These are phyloP conservation scores for Cryptus armator DNA, from an alignment of 2,888 invertebrate species.

Conservation along the genomic window DNA sequence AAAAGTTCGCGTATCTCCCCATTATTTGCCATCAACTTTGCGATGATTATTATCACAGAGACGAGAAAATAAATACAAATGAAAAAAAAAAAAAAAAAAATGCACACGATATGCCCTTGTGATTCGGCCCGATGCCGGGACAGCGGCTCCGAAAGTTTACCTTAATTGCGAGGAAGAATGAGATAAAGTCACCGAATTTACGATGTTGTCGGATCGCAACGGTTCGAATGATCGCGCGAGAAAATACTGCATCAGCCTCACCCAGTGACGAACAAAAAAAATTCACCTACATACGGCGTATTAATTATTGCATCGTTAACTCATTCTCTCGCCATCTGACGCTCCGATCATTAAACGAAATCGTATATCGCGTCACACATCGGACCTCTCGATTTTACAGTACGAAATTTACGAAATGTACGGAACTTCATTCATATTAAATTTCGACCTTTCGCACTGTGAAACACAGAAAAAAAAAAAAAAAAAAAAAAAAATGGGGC, in stretches of 20 bases:
- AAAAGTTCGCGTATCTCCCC: background rate
- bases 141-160: constrained; percentile 27
- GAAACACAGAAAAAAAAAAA: background rate
- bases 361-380: background rate
- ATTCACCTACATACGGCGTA: constrained; percentile 4
- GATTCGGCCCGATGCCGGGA: background rate
- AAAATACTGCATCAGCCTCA: background rate
- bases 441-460: constrained; percentile 7
- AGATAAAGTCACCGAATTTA: constrained; percentile 49
- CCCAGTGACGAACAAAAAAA: background rate
- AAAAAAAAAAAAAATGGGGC: background rate
- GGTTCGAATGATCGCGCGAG: background rate
- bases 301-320: constrained; percentile 1
- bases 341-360: constrained; percentile 1
- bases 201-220: constrained; percentile 15
- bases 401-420: background rate
- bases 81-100: background rate
- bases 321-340: background rate
- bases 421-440: background rate
- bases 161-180: constrained; percentile 45
- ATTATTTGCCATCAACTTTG: constrained; percentile 7
- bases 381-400: background rate
- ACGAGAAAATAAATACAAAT: constrained; percentile 20
- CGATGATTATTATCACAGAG: constrained; percentile 5
- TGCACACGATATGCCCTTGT: constrained; percentile 9